Base-by-base conservation (phyloP, 2,113 vertebrate species). In the Leptocoma aspasia region DNA sequence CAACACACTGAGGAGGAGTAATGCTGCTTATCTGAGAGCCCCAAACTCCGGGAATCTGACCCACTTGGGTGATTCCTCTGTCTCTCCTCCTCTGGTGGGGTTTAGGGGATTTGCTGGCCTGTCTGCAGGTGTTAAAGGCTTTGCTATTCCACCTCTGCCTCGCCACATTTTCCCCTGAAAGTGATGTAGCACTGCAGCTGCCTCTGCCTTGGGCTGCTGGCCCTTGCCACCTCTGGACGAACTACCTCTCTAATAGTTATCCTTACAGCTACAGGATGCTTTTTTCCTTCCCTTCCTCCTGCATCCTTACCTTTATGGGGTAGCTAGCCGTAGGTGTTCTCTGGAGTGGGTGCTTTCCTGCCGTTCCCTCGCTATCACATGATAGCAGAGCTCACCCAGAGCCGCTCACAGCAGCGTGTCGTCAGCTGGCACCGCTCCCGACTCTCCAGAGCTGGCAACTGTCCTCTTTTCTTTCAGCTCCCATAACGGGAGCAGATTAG, bases 391-490 rank as follows among this genome's bases (percentile, higher is more conserved):
- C 90, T 95, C 92, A 82, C 92, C 89, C 91, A 49, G 89, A 30
- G 13, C 95, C 9, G 39, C 39, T n/a, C n/a, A n/a, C n/a, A n/a
- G n/a, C 89, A 70, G 80, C 13, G 15, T 87, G 77, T 44, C 19
- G 28, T 77, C 90, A 87, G 87, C 82, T 95, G 92, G 93, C 86
- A 91, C 24, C 3, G 4, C 53, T 90, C 90, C 82, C 77, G 41
- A n/a, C 86, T 82, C 61, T 44, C 78, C 75, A 86, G 93, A 47
- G 13, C 90, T 84, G 92, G 90, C 95, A 89, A 87, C 85, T 93
- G 45, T 80, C 72, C 89, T 96, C 93, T 86, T 92, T 88, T 87
- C 88, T 94, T 73, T 69, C 91, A 97, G 92, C 92, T 87, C 80
- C 3, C 13, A 86, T 89, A 76, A 84, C 73, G 73, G 93, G 94